Percentiles rank a stretch among this genome's conserved stretches.
Evolutionary conservation across 92 coral and sea anemone species (phyloP).

Genomic region (Porites divaricata): DNA sequence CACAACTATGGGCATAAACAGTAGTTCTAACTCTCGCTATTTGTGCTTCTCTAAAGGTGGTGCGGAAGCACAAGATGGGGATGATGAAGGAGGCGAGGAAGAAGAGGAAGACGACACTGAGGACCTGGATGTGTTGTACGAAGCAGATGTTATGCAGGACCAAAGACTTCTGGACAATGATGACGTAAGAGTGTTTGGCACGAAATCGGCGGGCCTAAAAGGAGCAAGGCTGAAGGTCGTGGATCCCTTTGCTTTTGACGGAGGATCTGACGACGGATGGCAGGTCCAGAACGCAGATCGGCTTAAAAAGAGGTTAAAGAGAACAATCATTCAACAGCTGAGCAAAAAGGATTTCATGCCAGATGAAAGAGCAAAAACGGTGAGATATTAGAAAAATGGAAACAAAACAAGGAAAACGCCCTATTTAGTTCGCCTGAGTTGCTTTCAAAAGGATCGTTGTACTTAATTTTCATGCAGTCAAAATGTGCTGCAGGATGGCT

Average conservation of each 20-base stretch:
- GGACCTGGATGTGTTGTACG: slow-evolving; percentile 67
- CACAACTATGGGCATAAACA: neutral
- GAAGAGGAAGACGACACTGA: slow-evolving; percentile 56
- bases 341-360: slow-evolving; percentile 80
- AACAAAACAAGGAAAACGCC: too few relatives aligned
- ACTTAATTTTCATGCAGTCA: too few relatives aligned
- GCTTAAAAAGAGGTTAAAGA: slow-evolving; percentile 44
- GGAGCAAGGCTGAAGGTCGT: slow-evolving; percentile 38
- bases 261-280: slow-evolving; percentile 56
- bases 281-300: slow-evolving; percentile 55
- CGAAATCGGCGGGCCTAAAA: neutral
- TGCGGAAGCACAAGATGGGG: slow-evolving; percentile 35
- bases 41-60: neutral
- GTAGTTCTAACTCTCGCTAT: neutral
- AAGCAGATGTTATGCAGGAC: slow-evolving; percentile 69
- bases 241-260: slow-evolving; percentile 30
- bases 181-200: slow-evolving; percentile 52
- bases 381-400: neutral
- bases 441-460: too few relatives aligned
- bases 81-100: slow-evolving; percentile 35
- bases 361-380: slow-evolving; percentile 56
- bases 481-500: too few relatives aligned
- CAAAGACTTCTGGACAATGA: slow-evolving; percentile 77
- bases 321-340: slow-evolving; percentile 63
- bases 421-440: too few relatives aligned